A percentile compares a stretch with the other conserved stretches of the same genome.
Evolutionary conservation across 2,888 invertebrate genomes (phyloP).

Genomic region (Drosophila acutilabella): DNA sequence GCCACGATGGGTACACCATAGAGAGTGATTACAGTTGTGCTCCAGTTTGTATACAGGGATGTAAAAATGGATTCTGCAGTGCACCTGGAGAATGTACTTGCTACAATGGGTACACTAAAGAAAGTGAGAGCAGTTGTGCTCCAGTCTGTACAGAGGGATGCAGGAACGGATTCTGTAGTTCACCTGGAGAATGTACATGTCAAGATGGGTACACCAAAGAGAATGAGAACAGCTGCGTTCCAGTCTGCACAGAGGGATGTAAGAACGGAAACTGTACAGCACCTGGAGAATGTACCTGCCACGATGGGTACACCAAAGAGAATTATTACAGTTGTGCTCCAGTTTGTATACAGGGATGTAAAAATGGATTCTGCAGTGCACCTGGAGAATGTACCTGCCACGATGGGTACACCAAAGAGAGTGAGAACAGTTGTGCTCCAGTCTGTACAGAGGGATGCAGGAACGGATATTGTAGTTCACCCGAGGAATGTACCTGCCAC

Average conservation of each 20-base stretch:
- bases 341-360: background rate
- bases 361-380: slow-evolving; percentile 4
- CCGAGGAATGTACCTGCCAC: too few species aligned
- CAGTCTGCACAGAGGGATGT: background rate
- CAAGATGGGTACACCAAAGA: background rate
- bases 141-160: background rate
- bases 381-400: slow-evolving; percentile 4
- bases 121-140: background rate
- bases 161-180: too few species aligned
- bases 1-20: background rate
- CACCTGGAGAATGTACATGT: too few species aligned
- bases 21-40: background rate
- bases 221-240: background rate
- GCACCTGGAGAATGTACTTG: background rate
- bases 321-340: background rate
- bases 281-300: too few species aligned
- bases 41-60: background rate
- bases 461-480: too few species aligned
- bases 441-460: background rate
- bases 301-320: background rate
- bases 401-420: too few species aligned
- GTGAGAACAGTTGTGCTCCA: background rate
- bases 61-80: slow-evolving; percentile 3
- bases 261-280: too few species aligned
- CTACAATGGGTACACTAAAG: background rate